These are phyloP conservation scores for Notodonta ziczac DNA, from an alignment of 2,888 invertebrate species.

Conservation along the genomic window DNA sequence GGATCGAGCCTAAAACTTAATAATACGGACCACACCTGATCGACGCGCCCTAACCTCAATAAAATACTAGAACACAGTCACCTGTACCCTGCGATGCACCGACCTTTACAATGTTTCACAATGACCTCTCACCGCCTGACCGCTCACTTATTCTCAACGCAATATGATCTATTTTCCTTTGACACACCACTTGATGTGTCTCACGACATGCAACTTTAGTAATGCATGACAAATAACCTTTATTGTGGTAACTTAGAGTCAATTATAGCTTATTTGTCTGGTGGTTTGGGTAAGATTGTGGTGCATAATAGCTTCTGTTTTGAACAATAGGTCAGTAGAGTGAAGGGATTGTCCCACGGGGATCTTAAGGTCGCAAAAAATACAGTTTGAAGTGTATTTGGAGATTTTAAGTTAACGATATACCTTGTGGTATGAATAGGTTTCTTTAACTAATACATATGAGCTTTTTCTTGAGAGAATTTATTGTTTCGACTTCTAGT, in stretches of 20 bases:
- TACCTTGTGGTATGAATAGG: too few species aligned
- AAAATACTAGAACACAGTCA: constrained; percentile 18
- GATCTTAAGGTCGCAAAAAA: constrained; percentile 31
- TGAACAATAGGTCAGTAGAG: constrained; percentile 48
- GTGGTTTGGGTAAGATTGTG: constrained; percentile 30
- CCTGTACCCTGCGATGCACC: constrained; percentile 36
- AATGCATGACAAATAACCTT: constrained; percentile 2
- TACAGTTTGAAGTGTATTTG: not conserved
- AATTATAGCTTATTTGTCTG: constrained; percentile 11
- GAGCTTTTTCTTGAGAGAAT: too few species aligned
- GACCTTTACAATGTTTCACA: constrained; percentile 63
- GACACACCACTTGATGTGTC: not conserved
- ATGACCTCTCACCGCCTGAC: constrained; percentile 58
- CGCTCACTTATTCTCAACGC: constrained; percentile 6
- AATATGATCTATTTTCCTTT: constrained; percentile 12
- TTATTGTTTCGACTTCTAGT: too few species aligned
- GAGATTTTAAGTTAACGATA: not conserved
- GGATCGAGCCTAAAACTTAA: not conserved
- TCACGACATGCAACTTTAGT: not conserved
- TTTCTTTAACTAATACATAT: too few species aligned
- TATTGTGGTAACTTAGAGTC: not conserved
- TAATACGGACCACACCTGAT: not conserved
- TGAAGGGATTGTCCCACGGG: constrained; percentile 45
- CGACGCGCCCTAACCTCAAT: constrained; percentile 6
- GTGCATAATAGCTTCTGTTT: constrained; percentile 44